These are phyloP conservation scores for Dryomyza anilis DNA, from an alignment of 2,888 invertebrate species.

Conservation along the genomic window DNA sequence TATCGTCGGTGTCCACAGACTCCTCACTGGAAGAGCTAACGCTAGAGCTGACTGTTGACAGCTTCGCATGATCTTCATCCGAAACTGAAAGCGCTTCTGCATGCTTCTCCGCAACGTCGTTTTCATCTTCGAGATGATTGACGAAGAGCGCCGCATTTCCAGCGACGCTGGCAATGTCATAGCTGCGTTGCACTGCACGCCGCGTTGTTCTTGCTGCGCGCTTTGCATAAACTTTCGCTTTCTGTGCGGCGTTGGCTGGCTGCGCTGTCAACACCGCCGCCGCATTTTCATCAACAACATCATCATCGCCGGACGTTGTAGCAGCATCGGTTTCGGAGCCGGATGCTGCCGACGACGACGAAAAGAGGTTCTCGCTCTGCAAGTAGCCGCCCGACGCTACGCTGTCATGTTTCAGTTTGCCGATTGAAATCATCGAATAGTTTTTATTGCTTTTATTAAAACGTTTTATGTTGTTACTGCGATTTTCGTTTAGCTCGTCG, in stretches of 20 bases:
- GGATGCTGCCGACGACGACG: conserved; percentile 63
- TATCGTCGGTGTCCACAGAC: conserved; percentile 63
- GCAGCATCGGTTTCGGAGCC: conserved; percentile 58
- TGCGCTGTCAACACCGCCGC: neutral
- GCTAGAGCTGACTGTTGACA: conserved; percentile 47
- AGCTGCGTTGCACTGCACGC: conserved; percentile 51
- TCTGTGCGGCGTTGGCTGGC: neutral
- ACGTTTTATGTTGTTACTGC: no score
- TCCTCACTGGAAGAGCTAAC: conserved; percentile 57
- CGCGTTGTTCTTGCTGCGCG: conserved; percentile 32
- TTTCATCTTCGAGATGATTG: conserved; percentile 27
- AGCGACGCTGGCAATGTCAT: conserved; percentile 49
- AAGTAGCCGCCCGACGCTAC: conserved; percentile 56
- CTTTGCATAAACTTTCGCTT: neutral
- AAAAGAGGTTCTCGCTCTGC: conserved; percentile 65
- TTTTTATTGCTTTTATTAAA: no score
- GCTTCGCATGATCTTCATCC: conserved; percentile 33
- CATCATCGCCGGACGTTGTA: conserved; percentile 45
- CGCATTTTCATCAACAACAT: neutral
- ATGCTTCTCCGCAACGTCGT: neutral
- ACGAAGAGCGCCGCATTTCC: conserved; percentile 37
- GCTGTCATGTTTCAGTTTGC: conserved; percentile 28
- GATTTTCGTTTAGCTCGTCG: no score
- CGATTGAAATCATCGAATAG: conserved; percentile 45
- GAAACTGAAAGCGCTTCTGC: neutral